Conservation (phyloP, 2,888 invertebrate species). For the Ophion ventricosus region DNA sequence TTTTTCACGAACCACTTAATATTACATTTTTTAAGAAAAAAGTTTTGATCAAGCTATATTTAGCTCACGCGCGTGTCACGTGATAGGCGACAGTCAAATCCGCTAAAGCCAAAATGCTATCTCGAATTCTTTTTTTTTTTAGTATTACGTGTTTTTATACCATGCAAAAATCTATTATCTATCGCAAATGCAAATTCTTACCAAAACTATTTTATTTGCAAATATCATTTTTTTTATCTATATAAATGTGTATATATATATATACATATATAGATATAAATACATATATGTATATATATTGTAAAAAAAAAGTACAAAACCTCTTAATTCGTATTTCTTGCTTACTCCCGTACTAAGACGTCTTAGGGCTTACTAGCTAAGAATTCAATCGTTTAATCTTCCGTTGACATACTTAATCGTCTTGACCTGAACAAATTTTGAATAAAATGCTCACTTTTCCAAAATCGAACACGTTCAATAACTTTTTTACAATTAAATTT, state of each 20-base stretch:
- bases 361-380: slow-evolving; percentile 49
- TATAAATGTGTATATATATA: slow-evolving; percentile 59
- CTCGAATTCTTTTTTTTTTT: not conserved
- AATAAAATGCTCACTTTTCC: too few relatives aligned
- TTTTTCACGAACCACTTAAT: too few relatives aligned
- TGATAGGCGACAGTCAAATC: not conserved
- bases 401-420: not conserved
- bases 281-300: slow-evolving; percentile 48
- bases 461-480: not conserved
- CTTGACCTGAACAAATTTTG: not conserved
- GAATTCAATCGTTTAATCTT: slow-evolving; percentile 14
- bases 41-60: too few relatives aligned
- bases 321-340: slow-evolving; percentile 57
- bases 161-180: not conserved
- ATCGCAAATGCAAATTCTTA: slow-evolving; percentile 68
- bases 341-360: slow-evolving; percentile 47
- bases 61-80: too few relatives aligned
- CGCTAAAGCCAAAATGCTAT: not conserved
- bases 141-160: not conserved
- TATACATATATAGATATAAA: slow-evolving; percentile 48
- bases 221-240: slow-evolving; percentile 27
- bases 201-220: slow-evolving; percentile 63
- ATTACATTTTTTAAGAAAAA: too few relatives aligned
- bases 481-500: not conserved
- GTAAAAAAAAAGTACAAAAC: slow-evolving; percentile 66